A percentile compares a stretch with the other conserved stretches of the same genome.
Conservation (phyloP, 2,113 vertebrate genomes). For the Epinephelus cyanopodus region DNA sequence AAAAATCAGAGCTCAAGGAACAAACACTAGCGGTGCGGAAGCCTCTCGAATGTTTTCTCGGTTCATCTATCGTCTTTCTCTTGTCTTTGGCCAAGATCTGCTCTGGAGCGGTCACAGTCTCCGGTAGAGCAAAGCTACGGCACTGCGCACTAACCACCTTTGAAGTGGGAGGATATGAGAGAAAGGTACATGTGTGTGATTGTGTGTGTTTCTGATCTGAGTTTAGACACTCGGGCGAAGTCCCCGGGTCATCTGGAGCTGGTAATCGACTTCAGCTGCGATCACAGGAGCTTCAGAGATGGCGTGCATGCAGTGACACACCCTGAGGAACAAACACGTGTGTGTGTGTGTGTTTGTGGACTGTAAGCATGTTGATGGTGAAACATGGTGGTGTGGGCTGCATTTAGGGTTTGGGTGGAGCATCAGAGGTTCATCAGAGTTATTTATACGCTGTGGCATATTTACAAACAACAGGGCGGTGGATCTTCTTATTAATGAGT, state of each 20-base stretch:
- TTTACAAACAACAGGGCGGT: slow-evolving; percentile 70
- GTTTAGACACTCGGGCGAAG: slow-evolving; percentile 48
- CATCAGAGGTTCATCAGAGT: slow-evolving; percentile 53
- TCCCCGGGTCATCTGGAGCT: slow-evolving; percentile 62
- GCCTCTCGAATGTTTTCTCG: slow-evolving; percentile 2
- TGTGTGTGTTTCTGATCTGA: slow-evolving; percentile 45
- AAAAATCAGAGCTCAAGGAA: slow-evolving; percentile 34
- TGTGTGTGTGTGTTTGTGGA: slow-evolving; percentile 43
- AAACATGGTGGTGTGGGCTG: slow-evolving; percentile 1
- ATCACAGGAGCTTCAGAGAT: slow-evolving; percentile 53
- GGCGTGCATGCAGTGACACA: slow-evolving; percentile 59
- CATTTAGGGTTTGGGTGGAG: slow-evolving; percentile 68
- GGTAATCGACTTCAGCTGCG: slow-evolving; percentile 67
- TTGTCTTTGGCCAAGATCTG: slow-evolving; percentile 41
- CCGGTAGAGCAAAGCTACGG: slow-evolving; percentile 30
- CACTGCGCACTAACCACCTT: slow-evolving; percentile 21
- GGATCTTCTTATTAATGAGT: slow-evolving; percentile 66
- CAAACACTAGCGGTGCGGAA: slow-evolving; percentile 14
- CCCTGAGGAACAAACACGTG: slow-evolving; percentile 57
- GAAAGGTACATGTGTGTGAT: slow-evolving; percentile 47
- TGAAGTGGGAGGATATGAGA: slow-evolving; percentile 57
- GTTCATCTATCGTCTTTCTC: slow-evolving; percentile 14
- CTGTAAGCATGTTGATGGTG: neutral
- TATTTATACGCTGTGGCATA: slow-evolving; percentile 61
- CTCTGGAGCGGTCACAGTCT: slow-evolving; percentile 40